Percentiles rank a stretch among this genome's conserved stretches.
These are phyloP conservation scores for Chelonoidis abingdonii DNA, from an alignment of 2,113 vertebrate genomes.

Conservation along the genomic window DNA sequence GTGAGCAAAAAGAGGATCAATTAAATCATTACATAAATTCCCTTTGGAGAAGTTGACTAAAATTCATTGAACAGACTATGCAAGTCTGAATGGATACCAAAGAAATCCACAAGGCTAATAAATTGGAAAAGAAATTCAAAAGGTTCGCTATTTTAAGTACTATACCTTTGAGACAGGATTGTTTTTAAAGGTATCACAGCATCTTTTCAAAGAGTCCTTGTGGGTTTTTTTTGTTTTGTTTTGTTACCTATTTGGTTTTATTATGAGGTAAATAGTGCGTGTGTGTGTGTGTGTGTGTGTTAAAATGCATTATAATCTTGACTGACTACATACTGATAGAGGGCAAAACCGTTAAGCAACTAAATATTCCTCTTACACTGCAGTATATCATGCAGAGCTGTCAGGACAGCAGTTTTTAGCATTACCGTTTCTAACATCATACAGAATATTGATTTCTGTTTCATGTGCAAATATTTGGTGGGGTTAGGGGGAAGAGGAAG, in stretches of 20 bases:
- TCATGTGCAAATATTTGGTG: not conserved
- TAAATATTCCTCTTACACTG: not conserved
- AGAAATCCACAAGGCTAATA: constrained; percentile 38
- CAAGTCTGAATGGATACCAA: constrained; percentile 32
- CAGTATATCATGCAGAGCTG: not conserved
- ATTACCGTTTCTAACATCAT: not conserved
- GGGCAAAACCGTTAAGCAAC: constrained; percentile 4
- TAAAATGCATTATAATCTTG: not conserved
- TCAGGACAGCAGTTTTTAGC: not conserved
- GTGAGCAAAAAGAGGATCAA: constrained; percentile 60
- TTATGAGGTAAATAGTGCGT: constrained; percentile 40
- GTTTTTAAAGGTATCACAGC: constrained; percentile 37
- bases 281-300: constrained; percentile 37
- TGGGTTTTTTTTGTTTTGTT: not conserved
- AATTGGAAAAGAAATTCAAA: constrained; percentile 61
- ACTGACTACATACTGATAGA: constrained; percentile 21
- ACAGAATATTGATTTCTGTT: not conserved
- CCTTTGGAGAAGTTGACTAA: constrained; percentile 63
- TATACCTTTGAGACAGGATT: constrained; percentile 29
- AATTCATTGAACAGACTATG: constrained; percentile 30
- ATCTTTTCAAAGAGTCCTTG: constrained; percentile 16
- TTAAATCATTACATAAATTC: constrained; percentile 71
- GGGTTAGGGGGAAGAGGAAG: not conserved
- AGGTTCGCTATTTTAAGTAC: constrained; percentile 27
- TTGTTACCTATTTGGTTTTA: not conserved